Evolutionary conservation across 2,888 invertebrate genomes (phyloP), one percentile per base, ranked within the genome.

Genomic region (Chesias legatella): DNA sequence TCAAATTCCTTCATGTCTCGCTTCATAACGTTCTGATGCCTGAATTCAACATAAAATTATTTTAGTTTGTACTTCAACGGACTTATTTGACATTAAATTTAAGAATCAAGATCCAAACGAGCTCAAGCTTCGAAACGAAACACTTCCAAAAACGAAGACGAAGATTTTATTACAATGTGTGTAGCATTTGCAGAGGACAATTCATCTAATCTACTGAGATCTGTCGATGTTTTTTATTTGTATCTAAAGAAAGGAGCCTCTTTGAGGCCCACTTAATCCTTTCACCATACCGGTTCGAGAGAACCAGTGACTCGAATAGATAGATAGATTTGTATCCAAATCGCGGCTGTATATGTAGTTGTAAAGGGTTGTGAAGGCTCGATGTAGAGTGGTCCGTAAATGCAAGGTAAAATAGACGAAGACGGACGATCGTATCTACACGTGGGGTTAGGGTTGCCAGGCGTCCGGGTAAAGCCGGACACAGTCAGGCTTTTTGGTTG

Each of bases 401-500:
- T 56, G 37, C 31, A 58, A 65, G 65, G 67, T 70, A 75, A 79
- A 79, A 80, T 79, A 80, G 83, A 83, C 73, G 82, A 81, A 79
- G 81, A 81, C 71, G 79, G 71, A 81, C 73, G 73, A 74, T 73
- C 63, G 58, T 77, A 75, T 75, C 75, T 76, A 71, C 81, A 82
- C 81, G 79, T 78, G 79, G 74, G 65, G 54, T 56, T n/a, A n/a
- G n/a, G n/a, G n/a, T n/a, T n/a, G n/a, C n/a, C n/a, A n/a, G n/a
- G n/a, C n/a, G n/a, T n/a, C n/a, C n/a, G n/a, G n/a, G n/a, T n/a
- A n/a, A n/a, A n/a, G n/a, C n/a, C n/a, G n/a, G n/a, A n/a, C n/a
- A n/a, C n/a, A n/a, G n/a, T n/a, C n/a, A n/a, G n/a, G n/a, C n/a
- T n/a, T n/a, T n/a, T n/a, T n/a, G n/a, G n/a, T n/a, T n/a, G n/a